A percentile compares a stretch with the other conserved stretches of the same genome.
Conservation (phyloP, 2,113 vertebrate species). For the Centropus unirufus region DNA sequence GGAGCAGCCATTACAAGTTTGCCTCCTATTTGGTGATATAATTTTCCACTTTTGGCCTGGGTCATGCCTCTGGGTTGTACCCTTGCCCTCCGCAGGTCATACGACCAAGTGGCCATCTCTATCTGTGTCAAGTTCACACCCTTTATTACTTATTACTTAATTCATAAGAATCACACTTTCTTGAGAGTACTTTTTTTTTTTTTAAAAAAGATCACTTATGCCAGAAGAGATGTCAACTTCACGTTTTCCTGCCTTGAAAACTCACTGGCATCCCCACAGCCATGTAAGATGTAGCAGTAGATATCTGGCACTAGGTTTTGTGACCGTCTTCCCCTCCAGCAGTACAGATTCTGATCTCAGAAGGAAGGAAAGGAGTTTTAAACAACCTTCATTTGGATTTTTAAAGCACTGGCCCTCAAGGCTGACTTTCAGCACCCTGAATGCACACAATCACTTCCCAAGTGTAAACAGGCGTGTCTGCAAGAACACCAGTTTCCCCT, state of each 20-base stretch:
- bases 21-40: background rate
- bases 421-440: background rate
- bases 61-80: background rate
- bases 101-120: background rate
- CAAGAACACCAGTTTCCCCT: background rate
- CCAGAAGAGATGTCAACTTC: background rate
- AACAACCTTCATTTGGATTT: background rate
- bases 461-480: background rate
- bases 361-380: background rate
- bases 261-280: background rate
- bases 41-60: background rate
- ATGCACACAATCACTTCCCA: background rate
- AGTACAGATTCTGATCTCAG: fast-evolving
- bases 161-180: background rate
- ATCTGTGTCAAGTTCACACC: background rate
- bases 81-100: background rate
- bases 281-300: background rate
- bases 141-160: background rate
- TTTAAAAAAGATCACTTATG: fast-evolving
- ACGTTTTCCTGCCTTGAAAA: background rate
- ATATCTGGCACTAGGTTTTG: background rate
- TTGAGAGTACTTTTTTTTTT: background rate
- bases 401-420: background rate
- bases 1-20: background rate
- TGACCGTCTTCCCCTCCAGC: background rate